Evolutionary conservation across 2,888 invertebrate species (phyloP), one percentile per base, ranked within the genome.

Genomic region (Caenorhabditis auriculariae): DNA sequence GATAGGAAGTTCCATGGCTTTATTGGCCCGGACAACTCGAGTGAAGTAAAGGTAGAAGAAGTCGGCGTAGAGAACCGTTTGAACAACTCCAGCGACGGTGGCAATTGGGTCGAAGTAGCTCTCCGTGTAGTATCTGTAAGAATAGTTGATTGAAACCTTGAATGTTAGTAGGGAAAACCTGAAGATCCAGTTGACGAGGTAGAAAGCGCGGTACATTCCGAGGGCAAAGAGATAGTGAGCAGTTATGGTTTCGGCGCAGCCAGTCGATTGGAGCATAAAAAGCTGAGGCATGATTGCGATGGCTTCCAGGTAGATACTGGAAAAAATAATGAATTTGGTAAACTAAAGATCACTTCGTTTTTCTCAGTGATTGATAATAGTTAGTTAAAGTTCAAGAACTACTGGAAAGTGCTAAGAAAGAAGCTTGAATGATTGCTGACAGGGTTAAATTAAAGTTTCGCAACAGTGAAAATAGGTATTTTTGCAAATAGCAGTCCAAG

Each of bases 1-100:
- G 37, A 58, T 53, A 9, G 58, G 52, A 4, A 58, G 48, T 24
- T 58, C 58, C 58, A 58, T 58, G 12, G 58, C 46, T 17, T 43
- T 37, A 12, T 44, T 21, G 24, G 43, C 50, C 27, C 56, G 45
- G 28, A 50, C 48, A 28, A 91, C 91, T 91, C 95, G 95, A 83
- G 98, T 98, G 84, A 98, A 90, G 85, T 98, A 98, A 74, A 98
- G 88, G 86, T 98, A 98, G 88, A 98, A 98, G 88, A 98, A 98
- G 87, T 98, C 98, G 85, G 95, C 96, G 85, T 98, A 98, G 24
- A 77, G 69, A 1, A 77, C 69, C 6, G 77, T 77, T 85, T 98
- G 98, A 58, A 98, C 91, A 76, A 93, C 87, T 60, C 98, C 98
- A 74, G 98, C 93, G 48, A 94, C 89, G 66, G 96, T 92, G 58